A percentile compares a stretch with the other conserved stretches of the same genome.
phyloP scores from a whole-genome alignment of 2,888 invertebrate species.

The Cephus rjabovi region DNA sequence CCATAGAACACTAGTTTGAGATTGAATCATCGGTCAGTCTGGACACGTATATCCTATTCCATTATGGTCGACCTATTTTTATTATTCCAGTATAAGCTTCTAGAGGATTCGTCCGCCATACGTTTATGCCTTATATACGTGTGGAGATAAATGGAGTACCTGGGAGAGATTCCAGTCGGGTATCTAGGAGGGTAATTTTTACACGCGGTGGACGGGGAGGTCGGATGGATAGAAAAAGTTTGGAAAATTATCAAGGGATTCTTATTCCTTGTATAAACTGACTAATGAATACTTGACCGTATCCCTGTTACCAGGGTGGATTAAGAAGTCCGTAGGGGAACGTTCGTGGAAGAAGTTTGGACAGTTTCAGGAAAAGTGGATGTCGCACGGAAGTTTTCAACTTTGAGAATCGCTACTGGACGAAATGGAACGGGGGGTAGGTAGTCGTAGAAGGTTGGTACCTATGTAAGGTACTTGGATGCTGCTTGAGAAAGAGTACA shows the following conservation, averaged over 20 bases:
- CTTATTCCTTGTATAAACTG: neutral
- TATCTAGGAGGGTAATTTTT: neutral
- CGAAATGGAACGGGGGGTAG: neutral
- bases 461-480: neutral
- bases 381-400: neutral
- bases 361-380: constrained; percentile 32
- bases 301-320: neutral
- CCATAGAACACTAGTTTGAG: neutral
- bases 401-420: neutral
- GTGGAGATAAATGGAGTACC: neutral
- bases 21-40: neutral
- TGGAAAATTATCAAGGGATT: neutral
- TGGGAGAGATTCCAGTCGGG: neutral
- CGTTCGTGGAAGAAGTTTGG: neutral
- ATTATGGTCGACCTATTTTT: neutral
- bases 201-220: neutral
- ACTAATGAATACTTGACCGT: neutral
- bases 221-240: neutral
- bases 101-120: neutral
- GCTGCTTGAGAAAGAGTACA: neutral
- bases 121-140: neutral
- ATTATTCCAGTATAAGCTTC: neutral
- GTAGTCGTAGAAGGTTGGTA: neutral
- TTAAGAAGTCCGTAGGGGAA: neutral
- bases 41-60: neutral